Conservation (phyloP, 2,888 invertebrate species). For the Lepidonotus clava region DNA sequence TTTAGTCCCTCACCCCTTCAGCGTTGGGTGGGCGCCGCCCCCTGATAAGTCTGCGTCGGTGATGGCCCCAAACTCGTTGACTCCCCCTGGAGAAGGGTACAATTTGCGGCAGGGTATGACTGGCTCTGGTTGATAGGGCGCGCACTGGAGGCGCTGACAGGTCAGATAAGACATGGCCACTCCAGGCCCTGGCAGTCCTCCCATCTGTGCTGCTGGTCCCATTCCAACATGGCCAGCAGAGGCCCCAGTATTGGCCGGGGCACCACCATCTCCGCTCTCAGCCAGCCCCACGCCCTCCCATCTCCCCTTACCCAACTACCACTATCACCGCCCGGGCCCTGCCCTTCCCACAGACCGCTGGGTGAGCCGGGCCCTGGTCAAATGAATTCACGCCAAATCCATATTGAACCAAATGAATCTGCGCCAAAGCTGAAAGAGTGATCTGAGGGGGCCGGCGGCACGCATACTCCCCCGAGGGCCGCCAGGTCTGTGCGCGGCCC, state of each 20-base stretch:
- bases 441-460: not conserved
- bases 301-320: not conserved
- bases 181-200: not conserved
- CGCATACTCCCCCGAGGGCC: not conserved
- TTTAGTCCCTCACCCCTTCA: not conserved
- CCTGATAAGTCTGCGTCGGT: not conserved
- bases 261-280: not conserved
- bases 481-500: not conserved
- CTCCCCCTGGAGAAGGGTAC: not conserved
- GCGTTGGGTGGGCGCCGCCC: not conserved
- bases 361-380: not conserved
- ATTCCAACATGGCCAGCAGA: not conserved
- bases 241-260: not conserved
- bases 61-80: not conserved
- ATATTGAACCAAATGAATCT: slow-evolving; percentile 44
- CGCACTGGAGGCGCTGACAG: not conserved
- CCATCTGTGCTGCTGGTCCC: not conserved
- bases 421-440: slow-evolving; percentile 3
- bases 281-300: not conserved
- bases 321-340: too few relatives aligned
- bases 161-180: slow-evolving; percentile 16
- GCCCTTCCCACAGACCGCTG: too few relatives aligned
- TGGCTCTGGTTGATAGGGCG: slow-evolving; percentile 19
- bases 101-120: not conserved
- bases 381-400: slow-evolving; percentile 34